Evolutionary conservation across 1,140 invertebrate genomes (phyloP), one percentile per base, ranked within the genome.

Genomic region (Ptiloglossa arizonensis): DNA sequence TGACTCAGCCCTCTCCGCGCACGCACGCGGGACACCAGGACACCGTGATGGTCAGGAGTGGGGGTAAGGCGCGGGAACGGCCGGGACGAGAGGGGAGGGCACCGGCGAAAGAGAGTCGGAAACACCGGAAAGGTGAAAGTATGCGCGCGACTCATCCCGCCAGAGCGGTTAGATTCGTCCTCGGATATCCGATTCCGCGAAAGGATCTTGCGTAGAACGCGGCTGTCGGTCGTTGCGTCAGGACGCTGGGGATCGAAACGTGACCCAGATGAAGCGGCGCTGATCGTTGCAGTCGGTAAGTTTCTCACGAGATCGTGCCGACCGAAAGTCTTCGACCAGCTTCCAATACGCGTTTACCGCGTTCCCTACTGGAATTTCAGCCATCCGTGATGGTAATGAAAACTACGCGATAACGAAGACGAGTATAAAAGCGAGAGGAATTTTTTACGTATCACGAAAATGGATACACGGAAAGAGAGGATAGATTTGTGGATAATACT

Each of bases 51-150:
- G n/a, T n/a, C n/a, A n/a, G n/a, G n/a, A n/a, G n/a, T n/a, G n/a
- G n/a, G n/a, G n/a, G n/a, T n/a, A n/a, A n/a, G n/a, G n/a, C n/a
- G n/a, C n/a, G n/a, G n/a, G n/a, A n/a, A n/a, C n/a, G n/a, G n/a
- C n/a, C n/a, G n/a, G n/a, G n/a, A n/a, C n/a, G n/a, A n/a, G n/a
- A n/a, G n/a, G n/a, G n/a, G n/a, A n/a, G 35, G 13, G 50, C 48
- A 6, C 8, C 17, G 15, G 0, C 50, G 56, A 75, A n/a, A 62
- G 29, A 46, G 48, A 56, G 50, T 79, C 78, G 68, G 77, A 60
- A 79, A 82, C 59, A 41, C 70, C 67, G 79, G 79, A 74, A 71
- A 85, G 74, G 79, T 79, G 83, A 85, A 85, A 85, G 79, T 79
- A 72, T 64, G 75, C 29, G 75, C 38, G 29, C 78, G 79, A 75